phyloP scores from a whole-genome alignment of 2,888 invertebrate species.

The Meghimatium bilineatum region DNA sequence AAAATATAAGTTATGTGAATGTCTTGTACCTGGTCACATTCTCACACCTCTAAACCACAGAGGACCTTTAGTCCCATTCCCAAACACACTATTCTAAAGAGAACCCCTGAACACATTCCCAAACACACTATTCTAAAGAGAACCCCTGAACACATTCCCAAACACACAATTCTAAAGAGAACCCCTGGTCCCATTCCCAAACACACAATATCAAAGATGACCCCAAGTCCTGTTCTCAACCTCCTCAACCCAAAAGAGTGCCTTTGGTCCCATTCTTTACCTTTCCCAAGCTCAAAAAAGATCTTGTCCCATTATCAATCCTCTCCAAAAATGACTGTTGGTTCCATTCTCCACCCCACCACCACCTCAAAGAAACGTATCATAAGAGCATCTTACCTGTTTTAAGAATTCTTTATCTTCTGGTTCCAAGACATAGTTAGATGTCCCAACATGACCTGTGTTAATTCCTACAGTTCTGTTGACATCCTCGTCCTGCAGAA shows the following conservation, averaged over 20 bases:
- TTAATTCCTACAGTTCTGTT: constrained; percentile 74
- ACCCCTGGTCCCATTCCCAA: too few relatives aligned
- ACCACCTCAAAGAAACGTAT: too few relatives aligned
- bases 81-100: too few relatives aligned
- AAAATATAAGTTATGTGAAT: too few relatives aligned
- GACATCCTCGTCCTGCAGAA: constrained; percentile 64
- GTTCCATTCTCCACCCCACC: too few relatives aligned
- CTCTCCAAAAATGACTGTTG: neutral
- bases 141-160: too few relatives aligned
- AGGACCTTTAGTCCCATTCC: too few relatives aligned
- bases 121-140: too few relatives aligned
- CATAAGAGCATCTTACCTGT: constrained; percentile 42
- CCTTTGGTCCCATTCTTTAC: neutral
- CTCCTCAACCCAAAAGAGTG: neutral
- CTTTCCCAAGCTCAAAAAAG: neutral
- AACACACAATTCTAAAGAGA: too few relatives aligned
- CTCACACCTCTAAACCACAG: too few relatives aligned
- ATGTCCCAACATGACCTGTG: constrained; percentile 75
- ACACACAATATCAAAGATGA: neutral
- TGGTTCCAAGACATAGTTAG: constrained; percentile 72
- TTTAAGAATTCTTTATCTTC: constrained; percentile 72
- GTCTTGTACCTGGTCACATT: too few relatives aligned
- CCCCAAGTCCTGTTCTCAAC: neutral
- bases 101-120: too few relatives aligned
- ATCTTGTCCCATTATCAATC: neutral